Percentiles rank a stretch among this genome's conserved stretches.
These are phyloP conservation scores for Austrofundulus limnaeus DNA, from an alignment of 2,113 vertebrate genomes.

Conservation along the genomic window DNA sequence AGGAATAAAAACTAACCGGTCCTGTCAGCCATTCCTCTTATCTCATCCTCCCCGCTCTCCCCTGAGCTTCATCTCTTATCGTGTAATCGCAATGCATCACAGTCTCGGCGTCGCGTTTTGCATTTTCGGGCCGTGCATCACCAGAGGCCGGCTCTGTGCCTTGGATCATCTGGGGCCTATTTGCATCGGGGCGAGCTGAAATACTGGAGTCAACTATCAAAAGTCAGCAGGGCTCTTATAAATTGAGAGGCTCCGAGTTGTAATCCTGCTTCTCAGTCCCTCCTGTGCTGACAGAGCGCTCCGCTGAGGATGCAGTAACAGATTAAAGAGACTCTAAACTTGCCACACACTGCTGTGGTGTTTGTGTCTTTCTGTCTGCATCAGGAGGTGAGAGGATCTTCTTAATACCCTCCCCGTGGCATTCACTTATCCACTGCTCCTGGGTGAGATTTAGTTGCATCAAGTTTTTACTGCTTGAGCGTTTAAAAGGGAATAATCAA, in stretches of 20 bases:
- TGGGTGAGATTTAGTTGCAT: conserved; percentile 24
- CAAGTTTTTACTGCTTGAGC: not conserved
- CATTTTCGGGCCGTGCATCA: conserved; percentile 31
- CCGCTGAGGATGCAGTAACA: conserved; percentile 44
- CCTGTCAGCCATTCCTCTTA: conserved; percentile 8
- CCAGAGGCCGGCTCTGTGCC: not conserved
- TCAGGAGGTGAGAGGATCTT: conserved; percentile 43
- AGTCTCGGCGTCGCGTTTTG: conserved; percentile 10
- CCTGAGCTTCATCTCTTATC: not conserved
- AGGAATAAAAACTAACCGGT: conserved; percentile 31
- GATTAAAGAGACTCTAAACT: conserved; percentile 56
- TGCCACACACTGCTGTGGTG: conserved; percentile 13
- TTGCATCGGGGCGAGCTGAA: conserved; percentile 41
- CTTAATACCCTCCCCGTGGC: conserved; percentile 34
- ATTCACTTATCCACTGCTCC: conserved; percentile 30
- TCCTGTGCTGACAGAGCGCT: conserved; percentile 52
- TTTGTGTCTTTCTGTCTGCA: conserved; percentile 6
- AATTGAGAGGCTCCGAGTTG: conserved; percentile 48
- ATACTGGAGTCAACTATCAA: conserved; percentile 31
- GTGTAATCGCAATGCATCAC: conserved; percentile 14
- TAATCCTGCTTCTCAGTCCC: conserved; percentile 39
- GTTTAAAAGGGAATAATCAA: conserved; percentile 5
- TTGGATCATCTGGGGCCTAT: conserved; percentile 20
- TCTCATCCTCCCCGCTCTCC: not conserved
- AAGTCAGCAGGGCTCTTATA: conserved; percentile 54